Conservation (phyloP, 30 jellyfish, hydroid and myxozoan species). For the Euphysa ruthae region DNA sequence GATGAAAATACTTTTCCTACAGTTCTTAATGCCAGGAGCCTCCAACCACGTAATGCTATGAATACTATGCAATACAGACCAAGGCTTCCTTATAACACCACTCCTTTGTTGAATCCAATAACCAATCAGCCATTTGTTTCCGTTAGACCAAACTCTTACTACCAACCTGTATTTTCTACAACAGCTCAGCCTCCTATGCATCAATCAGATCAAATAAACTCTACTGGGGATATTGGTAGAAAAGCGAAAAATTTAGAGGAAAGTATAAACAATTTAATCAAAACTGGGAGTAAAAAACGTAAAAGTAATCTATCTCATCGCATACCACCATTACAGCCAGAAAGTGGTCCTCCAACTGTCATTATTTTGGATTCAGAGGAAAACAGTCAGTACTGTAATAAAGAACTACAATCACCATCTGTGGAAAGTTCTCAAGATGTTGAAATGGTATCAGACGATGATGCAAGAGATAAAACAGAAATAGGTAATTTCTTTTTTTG, state of each 20-base stretch:
- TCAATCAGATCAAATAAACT: too few species aligned
- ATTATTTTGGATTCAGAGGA: neutral
- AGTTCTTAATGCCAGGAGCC: too few species aligned
- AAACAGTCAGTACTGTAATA: neutral
- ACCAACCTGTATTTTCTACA: too few species aligned
- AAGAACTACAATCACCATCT: neutral
- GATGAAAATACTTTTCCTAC: too few species aligned
- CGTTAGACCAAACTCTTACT: too few species aligned
- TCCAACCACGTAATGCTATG: too few species aligned
- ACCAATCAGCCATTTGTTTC: too few species aligned
- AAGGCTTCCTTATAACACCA: too few species aligned
- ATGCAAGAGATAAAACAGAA: neutral
- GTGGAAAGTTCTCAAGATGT: neutral
- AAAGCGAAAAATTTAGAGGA: constrained; percentile 11
- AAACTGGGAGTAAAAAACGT: neutral
- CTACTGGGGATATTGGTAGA: too few species aligned
- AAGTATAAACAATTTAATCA: neutral
- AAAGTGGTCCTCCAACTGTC: constrained; percentile 4
- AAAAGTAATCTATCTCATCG: neutral
- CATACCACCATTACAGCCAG: neutral
- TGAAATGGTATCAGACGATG: neutral
- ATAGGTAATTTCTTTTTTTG: neutral
- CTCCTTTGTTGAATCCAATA: too few species aligned
- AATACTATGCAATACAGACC: too few species aligned
- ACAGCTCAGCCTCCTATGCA: too few species aligned